phyloP scores from a whole-genome alignment of 2,888 invertebrate species.

The Machimus atricapillus region DNA sequence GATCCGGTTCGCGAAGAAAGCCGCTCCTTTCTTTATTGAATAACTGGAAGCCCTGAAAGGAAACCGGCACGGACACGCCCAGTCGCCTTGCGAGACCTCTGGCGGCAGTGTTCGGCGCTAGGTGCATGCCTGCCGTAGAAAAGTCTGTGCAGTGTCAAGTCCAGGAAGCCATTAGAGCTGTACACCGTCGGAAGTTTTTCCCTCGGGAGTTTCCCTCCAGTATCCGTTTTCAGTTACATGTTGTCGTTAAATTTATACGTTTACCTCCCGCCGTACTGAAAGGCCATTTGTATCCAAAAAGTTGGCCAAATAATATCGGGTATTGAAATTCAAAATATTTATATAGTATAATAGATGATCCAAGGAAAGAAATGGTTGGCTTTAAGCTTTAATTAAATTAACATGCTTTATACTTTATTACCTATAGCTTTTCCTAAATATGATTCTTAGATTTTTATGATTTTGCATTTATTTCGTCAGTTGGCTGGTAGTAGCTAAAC shows the following conservation, averaged over 20 bases:
- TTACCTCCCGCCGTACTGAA: neutral
- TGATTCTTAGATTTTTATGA: no score
- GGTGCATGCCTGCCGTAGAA: slow-evolving; percentile 25
- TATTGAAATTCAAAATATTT: neutral
- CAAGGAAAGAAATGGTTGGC: neutral
- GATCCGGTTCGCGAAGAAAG: slow-evolving; percentile 2
- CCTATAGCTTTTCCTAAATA: no score
- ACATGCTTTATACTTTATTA: no score
- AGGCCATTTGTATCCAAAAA: neutral
- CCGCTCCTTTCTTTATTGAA: slow-evolving; percentile 38
- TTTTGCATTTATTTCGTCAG: no score
- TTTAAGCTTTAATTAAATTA: neutral
- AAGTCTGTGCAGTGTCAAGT: slow-evolving; percentile 28
- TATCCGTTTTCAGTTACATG: neutral
- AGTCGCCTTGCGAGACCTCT: neutral
- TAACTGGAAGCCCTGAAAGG: slow-evolving; percentile 8
- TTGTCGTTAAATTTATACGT: slow-evolving; percentile 9
- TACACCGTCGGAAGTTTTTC: slow-evolving; percentile 9
- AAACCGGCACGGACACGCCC: neutral
- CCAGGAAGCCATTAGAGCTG: slow-evolving; percentile 41
- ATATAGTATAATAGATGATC: no score
- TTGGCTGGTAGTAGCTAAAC: no score
- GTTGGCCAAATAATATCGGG: neutral
- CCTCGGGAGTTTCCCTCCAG: neutral
- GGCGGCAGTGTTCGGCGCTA: neutral